phyloP scores from a whole-genome alignment of 2,888 invertebrate species.

The Napeogenes inachia region DNA sequence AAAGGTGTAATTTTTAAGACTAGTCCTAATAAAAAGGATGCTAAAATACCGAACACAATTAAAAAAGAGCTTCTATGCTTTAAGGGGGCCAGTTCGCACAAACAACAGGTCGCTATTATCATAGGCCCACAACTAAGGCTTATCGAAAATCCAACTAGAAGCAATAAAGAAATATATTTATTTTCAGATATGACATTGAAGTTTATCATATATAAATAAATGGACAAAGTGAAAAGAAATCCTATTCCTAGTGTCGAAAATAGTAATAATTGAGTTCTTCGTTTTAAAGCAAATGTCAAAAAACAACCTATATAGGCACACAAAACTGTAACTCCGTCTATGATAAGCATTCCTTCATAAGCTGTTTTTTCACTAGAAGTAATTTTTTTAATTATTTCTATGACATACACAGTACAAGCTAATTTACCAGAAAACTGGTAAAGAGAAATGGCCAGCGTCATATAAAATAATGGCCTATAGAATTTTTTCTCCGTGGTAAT shows the following conservation, averaged over 20 bases:
- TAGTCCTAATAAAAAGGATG: conserved; percentile 22
- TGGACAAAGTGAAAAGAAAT: conserved; percentile 30
- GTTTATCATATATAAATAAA: conserved; percentile 33
- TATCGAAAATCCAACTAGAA: conserved; percentile 45
- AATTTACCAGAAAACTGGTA: conserved; percentile 32
- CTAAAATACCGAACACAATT: not conserved
- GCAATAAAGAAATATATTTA: conserved; percentile 37
- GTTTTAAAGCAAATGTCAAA: conserved; percentile 34
- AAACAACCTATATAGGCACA: conserved; percentile 51
- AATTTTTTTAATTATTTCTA: conserved; percentile 32
- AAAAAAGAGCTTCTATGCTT: conserved; percentile 10
- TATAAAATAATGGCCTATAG: conserved; percentile 20
- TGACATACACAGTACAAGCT: conserved; percentile 29
- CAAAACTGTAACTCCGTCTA: conserved; percentile 34
- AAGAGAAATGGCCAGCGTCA: conserved; percentile 16
- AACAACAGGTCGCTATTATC: conserved; percentile 38
- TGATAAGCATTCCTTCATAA: conserved; percentile 33
- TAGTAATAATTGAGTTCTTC: conserved; percentile 37
- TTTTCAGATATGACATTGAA: conserved; percentile 30
- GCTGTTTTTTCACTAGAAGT: conserved; percentile 27
- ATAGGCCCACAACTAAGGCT: conserved; percentile 44
- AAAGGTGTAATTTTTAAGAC: conserved; percentile 37
- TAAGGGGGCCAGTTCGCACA: conserved; percentile 23
- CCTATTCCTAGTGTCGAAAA: conserved; percentile 29
- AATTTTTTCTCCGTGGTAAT: conserved; percentile 15